phyloP scores from a whole-genome alignment of 2,888 invertebrate genomes.

The Nebria salina region DNA sequence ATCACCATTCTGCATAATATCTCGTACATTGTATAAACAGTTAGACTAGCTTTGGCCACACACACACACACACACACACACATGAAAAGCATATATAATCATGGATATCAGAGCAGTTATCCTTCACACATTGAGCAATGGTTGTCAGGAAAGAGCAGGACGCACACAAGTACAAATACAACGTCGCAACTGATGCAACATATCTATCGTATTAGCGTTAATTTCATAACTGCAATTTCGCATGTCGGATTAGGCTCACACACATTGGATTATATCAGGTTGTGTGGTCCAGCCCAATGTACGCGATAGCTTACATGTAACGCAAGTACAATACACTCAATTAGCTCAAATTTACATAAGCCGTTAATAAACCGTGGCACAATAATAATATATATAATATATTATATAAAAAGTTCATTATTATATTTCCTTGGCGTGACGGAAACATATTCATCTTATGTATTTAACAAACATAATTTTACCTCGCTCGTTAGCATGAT shows the following conservation, averaged over 20 bases:
- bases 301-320: slow-evolving; percentile 20
- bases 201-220: slow-evolving; percentile 35
- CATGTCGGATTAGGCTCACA: slow-evolving; percentile 38
- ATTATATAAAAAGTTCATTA: not conserved
- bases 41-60: too few relatives aligned
- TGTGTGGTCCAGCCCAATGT: not conserved
- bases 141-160: not conserved
- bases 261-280: slow-evolving; percentile 30
- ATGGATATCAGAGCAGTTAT: too few relatives aligned
- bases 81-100: too few relatives aligned
- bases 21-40: too few relatives aligned
- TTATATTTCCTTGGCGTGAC: not conserved
- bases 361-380: not conserved
- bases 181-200: not conserved
- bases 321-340: slow-evolving; percentile 7
- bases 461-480: not conserved
- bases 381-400: not conserved
- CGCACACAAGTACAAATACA: not conserved
- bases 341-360: slow-evolving; percentile 14
- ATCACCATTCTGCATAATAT: too few relatives aligned
- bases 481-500: not conserved
- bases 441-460: not conserved
- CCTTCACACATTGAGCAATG: not conserved
- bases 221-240: slow-evolving; percentile 43
- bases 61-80: too few relatives aligned